Evolutionary conservation across 2,888 invertebrate genomes (phyloP), one percentile per base, ranked within the genome.

Genomic region (Heterodera filipjevi): DNA sequence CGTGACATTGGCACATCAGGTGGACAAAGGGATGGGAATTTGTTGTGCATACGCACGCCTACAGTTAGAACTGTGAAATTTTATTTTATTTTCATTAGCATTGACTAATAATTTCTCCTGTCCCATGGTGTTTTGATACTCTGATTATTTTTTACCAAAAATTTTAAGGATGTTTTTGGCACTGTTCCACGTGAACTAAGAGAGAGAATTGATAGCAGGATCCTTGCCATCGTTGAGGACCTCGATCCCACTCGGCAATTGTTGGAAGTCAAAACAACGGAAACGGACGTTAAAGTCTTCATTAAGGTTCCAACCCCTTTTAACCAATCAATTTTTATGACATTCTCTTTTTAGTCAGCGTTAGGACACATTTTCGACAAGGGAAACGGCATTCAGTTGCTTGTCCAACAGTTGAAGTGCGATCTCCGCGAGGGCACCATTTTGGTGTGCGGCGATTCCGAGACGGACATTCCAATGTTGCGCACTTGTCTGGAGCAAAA

Each of bases 391-490:
- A 80, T 89, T 27, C 77, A 82, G 59, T 83, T 89, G 80, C 79
- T 89, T 8, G 84, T 85, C 27, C 80, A 83, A 71, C 86, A 86
- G 66, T 84, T 86, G 82, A 82, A 85, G 27, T 85, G 86, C 78
- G 85, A 89, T 80, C 80, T 89, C 35, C 79, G 79, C 81, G 85
- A 86, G 66, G 89, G 89, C 68, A 87, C 86, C 32, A 86, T 89
- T 70, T 81, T 89, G 49, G 86, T 89, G 6, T 89, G 89, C 76
- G 89, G 89, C 53, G 89, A 89, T 80, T 87, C 87, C 2, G 81
- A 82, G 1, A 87, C 89, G 3, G 89, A 89, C 81, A 81, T 89
- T 30, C 89, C 89, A 0, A 89, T 89, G 89, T 79, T 89, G 30
- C 82, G 84, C 71, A 85, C 84, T 66, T 89, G 89, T 76, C 80